These are phyloP conservation scores for Eulemur rufifrons DNA, from an alignment of 2,113 vertebrate species.

Conservation along the genomic window DNA sequence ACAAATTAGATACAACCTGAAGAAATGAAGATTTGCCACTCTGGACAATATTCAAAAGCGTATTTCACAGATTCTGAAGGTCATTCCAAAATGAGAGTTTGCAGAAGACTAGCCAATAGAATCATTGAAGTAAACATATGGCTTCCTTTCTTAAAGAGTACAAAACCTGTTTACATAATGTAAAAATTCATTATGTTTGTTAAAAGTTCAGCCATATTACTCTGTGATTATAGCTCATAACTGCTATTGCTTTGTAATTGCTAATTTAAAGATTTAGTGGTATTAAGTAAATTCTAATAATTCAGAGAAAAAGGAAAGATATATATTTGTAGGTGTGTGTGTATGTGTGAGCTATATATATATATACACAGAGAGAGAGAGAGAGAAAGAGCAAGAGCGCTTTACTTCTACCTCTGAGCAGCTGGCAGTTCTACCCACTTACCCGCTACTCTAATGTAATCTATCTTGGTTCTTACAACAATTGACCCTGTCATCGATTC, in stretches of 20 bases:
- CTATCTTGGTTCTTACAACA: slow-evolving; percentile 17
- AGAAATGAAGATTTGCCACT: background rate
- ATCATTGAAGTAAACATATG: background rate
- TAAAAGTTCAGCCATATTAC: background rate
- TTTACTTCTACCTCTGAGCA: background rate
- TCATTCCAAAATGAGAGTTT: background rate
- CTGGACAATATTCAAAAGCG: background rate
- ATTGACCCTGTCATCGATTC: background rate
- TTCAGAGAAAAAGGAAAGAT: background rate
- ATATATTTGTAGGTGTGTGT: background rate
- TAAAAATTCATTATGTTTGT: background rate
- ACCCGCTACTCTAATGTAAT: background rate
- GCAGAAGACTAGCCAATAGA: background rate
- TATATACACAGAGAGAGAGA: no score
- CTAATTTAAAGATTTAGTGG: slow-evolving; percentile 18
- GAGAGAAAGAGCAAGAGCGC: no score
- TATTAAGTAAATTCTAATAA: background rate
- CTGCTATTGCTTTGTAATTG: background rate
- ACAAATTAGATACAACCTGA: background rate
- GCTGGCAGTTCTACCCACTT: background rate
- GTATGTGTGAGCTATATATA: background rate
- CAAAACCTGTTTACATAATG: background rate
- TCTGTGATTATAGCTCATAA: background rate
- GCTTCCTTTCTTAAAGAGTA: background rate
- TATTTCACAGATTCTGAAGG: background rate